Evolutionary conservation across 2,113 vertebrate genomes (phyloP).

Genomic region (Psettodes erumei): DNA sequence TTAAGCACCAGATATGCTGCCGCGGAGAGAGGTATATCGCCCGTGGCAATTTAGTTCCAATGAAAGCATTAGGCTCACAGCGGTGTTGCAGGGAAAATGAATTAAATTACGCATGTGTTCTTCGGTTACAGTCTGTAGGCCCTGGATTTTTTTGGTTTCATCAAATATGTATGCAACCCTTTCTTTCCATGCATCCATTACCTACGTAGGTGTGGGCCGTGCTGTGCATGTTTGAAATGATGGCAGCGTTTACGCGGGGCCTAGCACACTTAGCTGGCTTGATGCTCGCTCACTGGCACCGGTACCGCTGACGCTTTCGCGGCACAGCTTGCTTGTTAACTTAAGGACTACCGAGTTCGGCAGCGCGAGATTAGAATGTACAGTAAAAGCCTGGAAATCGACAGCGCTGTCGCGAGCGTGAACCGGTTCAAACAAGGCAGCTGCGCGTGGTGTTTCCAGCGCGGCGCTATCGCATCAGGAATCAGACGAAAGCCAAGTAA

Average conservation of each 20-base stretch:
- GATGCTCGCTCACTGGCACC: constrained; percentile 46
- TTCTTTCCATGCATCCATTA: constrained; percentile 53
- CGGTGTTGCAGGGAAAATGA: constrained; percentile 44
- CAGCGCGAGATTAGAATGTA: constrained; percentile 51
- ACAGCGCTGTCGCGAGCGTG: constrained; percentile 25
- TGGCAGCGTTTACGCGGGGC: constrained; percentile 55
- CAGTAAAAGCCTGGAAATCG: constrained; percentile 42
- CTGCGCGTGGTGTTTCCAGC: constrained; percentile 8
- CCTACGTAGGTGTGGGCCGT: constrained; percentile 28
- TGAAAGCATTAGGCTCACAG: constrained; percentile 49
- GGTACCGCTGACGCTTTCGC: constrained; percentile 46
- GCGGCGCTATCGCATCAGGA: constrained; percentile 25
- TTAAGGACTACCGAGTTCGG: constrained; percentile 54
- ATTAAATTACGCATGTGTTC: constrained; percentile 54
- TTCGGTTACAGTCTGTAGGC: constrained; percentile 13
- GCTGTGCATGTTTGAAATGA: constrained; percentile 45
- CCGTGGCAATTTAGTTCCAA: constrained; percentile 53
- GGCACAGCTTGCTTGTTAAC: constrained; percentile 58
- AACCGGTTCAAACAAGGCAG: constrained; percentile 54
- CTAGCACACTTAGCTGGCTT: constrained; percentile 44
- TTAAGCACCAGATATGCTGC: constrained; percentile 59
- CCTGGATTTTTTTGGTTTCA: constrained; percentile 58
- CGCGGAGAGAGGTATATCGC: constrained; percentile 42
- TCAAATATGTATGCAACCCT: constrained; percentile 67
- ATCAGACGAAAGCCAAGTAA: constrained; percentile 52